These are phyloP conservation scores for Laspeyria flexula DNA, from an alignment of 2,888 invertebrate genomes.

Conservation along the genomic window DNA sequence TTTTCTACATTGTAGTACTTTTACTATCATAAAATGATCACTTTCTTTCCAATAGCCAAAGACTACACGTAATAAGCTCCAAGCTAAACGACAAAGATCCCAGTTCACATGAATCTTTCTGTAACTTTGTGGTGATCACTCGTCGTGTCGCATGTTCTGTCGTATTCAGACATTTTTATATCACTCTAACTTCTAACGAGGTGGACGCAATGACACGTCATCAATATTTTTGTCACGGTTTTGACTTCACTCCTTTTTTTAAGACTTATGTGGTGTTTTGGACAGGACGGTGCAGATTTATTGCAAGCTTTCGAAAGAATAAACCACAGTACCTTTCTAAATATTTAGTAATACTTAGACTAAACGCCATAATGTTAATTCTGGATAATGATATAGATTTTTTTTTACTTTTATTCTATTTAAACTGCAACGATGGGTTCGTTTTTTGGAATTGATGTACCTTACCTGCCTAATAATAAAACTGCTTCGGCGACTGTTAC, in stretches of 20 bases:
- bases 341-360: too few species aligned
- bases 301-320: background rate
- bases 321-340: background rate
- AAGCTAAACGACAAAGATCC: conserved; percentile 23
- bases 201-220: conserved; percentile 1
- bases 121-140: conserved; percentile 48
- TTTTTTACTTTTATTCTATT: too few species aligned
- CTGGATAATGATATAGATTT: too few species aligned
- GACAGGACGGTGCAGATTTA: background rate
- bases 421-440: too few species aligned
- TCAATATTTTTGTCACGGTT: background rate
- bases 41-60: too few species aligned
- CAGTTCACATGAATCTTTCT: conserved; percentile 51
- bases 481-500: too few species aligned
- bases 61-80: conserved; percentile 30
- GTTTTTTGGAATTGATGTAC: too few species aligned
- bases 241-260: background rate
- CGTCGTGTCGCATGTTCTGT: background rate
- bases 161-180: conserved; percentile 9
- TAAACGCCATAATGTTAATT: too few species aligned
- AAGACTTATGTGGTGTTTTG: background rate
- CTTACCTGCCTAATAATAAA: too few species aligned
- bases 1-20: too few species aligned
- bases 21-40: too few species aligned
- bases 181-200: conserved; percentile 9